Conservation (phyloP, 2,888 invertebrate genomes). For the Emmelina monodactyla region DNA sequence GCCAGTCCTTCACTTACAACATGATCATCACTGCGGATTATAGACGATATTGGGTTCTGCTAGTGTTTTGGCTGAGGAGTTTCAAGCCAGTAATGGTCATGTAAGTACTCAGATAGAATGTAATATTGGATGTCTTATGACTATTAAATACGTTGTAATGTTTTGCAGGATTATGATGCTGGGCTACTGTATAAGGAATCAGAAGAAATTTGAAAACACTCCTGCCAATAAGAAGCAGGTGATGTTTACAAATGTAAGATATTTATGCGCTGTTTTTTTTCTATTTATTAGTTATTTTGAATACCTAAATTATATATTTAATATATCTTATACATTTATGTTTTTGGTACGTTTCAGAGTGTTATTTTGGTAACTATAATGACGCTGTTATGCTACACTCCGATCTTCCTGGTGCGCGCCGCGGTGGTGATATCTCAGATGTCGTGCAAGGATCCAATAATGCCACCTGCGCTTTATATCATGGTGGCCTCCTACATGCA, state of each 20-base stretch:
- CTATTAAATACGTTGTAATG: too few relatives aligned
- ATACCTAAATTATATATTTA: too few relatives aligned
- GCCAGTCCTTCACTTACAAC: constrained; percentile 42
- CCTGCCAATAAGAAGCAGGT: too few relatives aligned
- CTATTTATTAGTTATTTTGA: too few relatives aligned
- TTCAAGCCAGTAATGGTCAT: constrained; percentile 42
- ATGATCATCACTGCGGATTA: constrained; percentile 33
- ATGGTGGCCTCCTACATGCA: constrained; percentile 36
- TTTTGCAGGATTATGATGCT: constrained; percentile 32
- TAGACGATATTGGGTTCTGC: constrained; percentile 30
- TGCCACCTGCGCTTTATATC: constrained; percentile 24
- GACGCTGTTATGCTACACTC: constrained; percentile 43
- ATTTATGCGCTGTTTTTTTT: too few relatives aligned
- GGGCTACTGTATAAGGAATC: constrained; percentile 29
- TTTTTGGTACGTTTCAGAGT: too few relatives aligned
- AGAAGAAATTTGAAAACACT: constrained; percentile 23
- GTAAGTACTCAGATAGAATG: too few relatives aligned
- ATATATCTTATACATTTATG: too few relatives aligned
- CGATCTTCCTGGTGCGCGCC: constrained; percentile 36
- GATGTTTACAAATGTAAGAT: too few relatives aligned
- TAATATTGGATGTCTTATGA: too few relatives aligned
- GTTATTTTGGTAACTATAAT: constrained; percentile 28
- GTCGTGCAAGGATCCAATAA: constrained; percentile 20
- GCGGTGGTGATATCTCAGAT: constrained; percentile 31
- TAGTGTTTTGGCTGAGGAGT: constrained; percentile 37